Evolutionary conservation across 2,113 vertebrate species (phyloP).

Genomic region (Hemibagrus wyckioides): DNA sequence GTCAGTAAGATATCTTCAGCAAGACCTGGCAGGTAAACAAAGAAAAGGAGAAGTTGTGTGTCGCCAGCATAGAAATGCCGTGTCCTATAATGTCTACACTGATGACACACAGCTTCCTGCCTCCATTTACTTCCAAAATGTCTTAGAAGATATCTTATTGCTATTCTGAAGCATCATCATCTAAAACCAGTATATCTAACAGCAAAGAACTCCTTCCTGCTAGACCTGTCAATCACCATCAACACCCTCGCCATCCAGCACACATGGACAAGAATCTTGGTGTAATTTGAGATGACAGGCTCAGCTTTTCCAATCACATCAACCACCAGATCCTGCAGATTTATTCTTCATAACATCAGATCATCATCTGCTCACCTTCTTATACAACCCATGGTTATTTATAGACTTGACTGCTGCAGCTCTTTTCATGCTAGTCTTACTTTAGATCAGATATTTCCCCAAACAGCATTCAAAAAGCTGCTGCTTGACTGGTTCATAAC

Average conservation of each 20-base stretch:
- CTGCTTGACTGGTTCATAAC: neutral
- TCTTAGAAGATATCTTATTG: neutral
- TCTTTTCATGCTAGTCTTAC: neutral
- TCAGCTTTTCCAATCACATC: neutral
- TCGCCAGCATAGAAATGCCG: neutral
- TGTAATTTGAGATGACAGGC: neutral
- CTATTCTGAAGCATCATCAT: neutral
- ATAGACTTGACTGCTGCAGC: neutral
- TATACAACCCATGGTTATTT: neutral
- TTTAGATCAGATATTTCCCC: neutral
- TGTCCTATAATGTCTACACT: neutral
- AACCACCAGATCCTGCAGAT: neutral
- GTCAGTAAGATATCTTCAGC: neutral
- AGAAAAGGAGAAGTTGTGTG: neutral
- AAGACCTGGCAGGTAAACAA: neutral
- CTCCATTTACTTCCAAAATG: neutral
- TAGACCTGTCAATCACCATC: neutral
- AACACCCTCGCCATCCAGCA: neutral
- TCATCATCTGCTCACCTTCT: neutral
- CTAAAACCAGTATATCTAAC: neutral
- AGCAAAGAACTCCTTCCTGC: neutral
- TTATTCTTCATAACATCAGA: neutral
- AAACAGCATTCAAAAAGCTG: neutral
- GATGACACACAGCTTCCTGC: neutral
- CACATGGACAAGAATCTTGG: neutral